Percentiles rank a stretch among this genome's conserved stretches.
Conservation (phyloP, 2,797 vertebrate genomes). For the Propithecus perrieri region DNA sequence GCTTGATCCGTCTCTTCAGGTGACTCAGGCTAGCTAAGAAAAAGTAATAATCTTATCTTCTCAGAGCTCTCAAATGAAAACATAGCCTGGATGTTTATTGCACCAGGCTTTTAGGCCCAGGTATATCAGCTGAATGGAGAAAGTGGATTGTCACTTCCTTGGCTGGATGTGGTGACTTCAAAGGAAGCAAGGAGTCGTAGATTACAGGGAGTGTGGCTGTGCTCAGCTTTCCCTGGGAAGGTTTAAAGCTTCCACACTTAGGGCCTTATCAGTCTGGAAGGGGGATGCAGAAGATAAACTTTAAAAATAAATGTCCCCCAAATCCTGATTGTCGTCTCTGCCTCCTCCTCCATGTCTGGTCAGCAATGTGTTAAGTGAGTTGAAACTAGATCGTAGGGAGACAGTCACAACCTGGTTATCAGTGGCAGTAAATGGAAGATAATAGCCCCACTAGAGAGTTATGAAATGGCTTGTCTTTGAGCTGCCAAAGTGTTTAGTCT, state of each 20-base stretch:
- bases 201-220: conserved; percentile 78
- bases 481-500: conserved; percentile 96
- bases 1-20: conserved; percentile 54
- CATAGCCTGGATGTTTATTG: conserved; percentile 54
- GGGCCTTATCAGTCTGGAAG: conserved; percentile 77
- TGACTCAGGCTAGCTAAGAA: conserved; percentile 49
- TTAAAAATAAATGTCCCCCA: conserved; percentile 83
- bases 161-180: conserved; percentile 74
- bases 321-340: conserved; percentile 71
- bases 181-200: conserved; percentile 71
- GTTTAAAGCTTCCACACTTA: conserved; percentile 77
- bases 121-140: conserved; percentile 54
- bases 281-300: conserved; percentile 82
- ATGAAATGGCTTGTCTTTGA: conserved; percentile 94
- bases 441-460: conserved; percentile 92
- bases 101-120: conserved; percentile 69
- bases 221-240: conserved; percentile 76
- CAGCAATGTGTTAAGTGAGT: conserved; percentile 89
- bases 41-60: conserved; percentile 57
- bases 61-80: conserved; percentile 49
- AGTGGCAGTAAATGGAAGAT: conserved; percentile 93
- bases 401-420: conserved; percentile 92
- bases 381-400: conserved; percentile 87
- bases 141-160: conserved; percentile 72
- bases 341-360: conserved; percentile 79